Evolutionary conservation across 2,888 invertebrate genomes (phyloP), one percentile per base, ranked within the genome.

Genomic region (Ophion slaviceki): DNA sequence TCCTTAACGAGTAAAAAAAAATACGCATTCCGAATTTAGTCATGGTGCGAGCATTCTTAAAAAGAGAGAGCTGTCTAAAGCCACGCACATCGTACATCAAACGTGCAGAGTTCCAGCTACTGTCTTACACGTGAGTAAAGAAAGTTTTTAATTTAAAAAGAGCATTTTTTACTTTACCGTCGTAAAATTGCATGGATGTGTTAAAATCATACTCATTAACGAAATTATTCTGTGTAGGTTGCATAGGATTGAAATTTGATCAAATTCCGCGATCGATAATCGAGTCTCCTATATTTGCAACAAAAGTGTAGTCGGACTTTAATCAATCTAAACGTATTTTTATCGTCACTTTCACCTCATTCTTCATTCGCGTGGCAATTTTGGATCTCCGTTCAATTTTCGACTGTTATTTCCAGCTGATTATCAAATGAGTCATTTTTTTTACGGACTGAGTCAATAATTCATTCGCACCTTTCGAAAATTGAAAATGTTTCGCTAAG

Each of bases 81-180:
- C 90, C 17, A 91, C 92, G 2, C 92, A 93, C 79, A 89, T 93
- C 53, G 84, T 93, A 79, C 93, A 93, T 70, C 83, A 88, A 20
- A 62, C 68, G 80, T 57, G 68, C 20, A 85, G 89, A 71, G 83
- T 92, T 53, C 86, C 90, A n/a, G 89, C 89, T 17, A 88, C 91
- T 2, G 71, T 88, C 82, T 75, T 92, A 66, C 76, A 82, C 71
- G 93, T 92, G 86, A 87, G 87, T 87, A 85, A 11, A 36, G 20
- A 45, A 24, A 57, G 40, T 53, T 53, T 17, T 5, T n/a, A n/a
- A 53, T 14, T 47, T 7, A 7, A 5, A 40, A 40, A 24, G 10
- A 36, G 11, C 7, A 53, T 24, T n/a, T n/a, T 17, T 24, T 57
- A 28, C 24, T 53, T 45, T 32, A 14, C 1, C 24, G 24, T 28